phyloP scores from a whole-genome alignment of 1,140 invertebrate genomes.

The Anastatus disparis region DNA sequence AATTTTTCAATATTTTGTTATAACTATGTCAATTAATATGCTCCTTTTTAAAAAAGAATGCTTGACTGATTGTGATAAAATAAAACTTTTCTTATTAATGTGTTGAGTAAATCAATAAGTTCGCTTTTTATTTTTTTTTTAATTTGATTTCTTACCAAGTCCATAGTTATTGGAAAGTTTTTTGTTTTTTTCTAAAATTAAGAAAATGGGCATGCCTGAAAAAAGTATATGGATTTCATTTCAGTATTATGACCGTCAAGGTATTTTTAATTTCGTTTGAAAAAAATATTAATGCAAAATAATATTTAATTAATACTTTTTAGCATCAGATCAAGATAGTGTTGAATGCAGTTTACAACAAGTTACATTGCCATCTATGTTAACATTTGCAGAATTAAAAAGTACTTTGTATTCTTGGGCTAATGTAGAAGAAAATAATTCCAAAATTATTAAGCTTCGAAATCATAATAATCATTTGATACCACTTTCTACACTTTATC shows the following conservation, averaged over 20 bases:
- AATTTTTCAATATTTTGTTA: too few species aligned
- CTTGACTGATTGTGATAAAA: too few species aligned
- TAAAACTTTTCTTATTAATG: too few species aligned
- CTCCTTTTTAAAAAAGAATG: too few species aligned
- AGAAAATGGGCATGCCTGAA: constrained; percentile 56
- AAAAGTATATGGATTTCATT: constrained; percentile 55
- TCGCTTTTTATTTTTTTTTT: too few species aligned
- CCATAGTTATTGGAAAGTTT: too few species aligned
- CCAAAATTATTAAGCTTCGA: constrained; percentile 56
- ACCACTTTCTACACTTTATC: constrained; percentile 53
- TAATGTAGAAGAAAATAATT: constrained; percentile 50
- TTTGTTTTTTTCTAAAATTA: constrained; percentile 9
- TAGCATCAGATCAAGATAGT: constrained; percentile 14
- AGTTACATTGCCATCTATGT: constrained; percentile 48
- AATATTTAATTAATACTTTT: constrained; percentile 5
- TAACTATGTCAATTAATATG: too few species aligned
- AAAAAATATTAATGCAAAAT: constrained; percentile 37
- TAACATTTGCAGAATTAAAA: constrained; percentile 55
- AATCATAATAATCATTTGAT: constrained; percentile 57
- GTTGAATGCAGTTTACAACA: constrained; percentile 42
- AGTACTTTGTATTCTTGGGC: constrained; percentile 50
- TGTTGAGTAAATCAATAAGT: too few species aligned
- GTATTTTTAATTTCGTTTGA: constrained; percentile 45
- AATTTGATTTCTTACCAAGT: too few species aligned
- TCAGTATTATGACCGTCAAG: constrained; percentile 56